Base-by-base conservation (phyloP, 2,888 invertebrate species). In the Brachycybe producta region DNA sequence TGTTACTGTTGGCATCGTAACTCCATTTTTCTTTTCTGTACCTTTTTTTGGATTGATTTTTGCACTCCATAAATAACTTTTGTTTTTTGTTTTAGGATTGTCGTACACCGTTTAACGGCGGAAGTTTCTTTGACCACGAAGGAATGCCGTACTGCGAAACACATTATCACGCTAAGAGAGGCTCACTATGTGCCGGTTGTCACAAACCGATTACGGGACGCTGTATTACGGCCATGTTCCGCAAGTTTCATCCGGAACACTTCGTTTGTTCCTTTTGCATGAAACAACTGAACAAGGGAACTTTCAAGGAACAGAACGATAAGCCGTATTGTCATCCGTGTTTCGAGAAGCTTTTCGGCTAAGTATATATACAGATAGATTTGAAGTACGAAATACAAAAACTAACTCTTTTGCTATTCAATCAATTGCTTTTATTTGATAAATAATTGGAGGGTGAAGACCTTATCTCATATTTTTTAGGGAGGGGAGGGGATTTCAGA, bases 261-360 rank as follows among this genome's bases (percentile, higher is more conserved):
- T 99, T 98, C 67, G 92, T 94, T 5, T 98, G 98, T 73, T 92
- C 95, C n/a, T 99, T 95, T 73, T 99, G 98, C 65, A 75, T 94
- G 56, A 84, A 92, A 64, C 95, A 95, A 67, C 76, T 99, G 59
- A 97, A 95, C 71, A 97, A 97, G 67, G 97, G 97, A 61, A 98
- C 97, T 1, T 98, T 98, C 71, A 99, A 98, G 68, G 98, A 98
- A 68, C 94, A 95, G 66, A 92, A 92, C 66, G 91, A 94, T 63
- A 94, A 95, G 66, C 97, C 98, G 1, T 99, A 97, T 70, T 98
- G 98, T 69, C 97, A 98, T 67, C 76, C 78, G 54, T 98, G 97
- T 71, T 98, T 97, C 67, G 92, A 94, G 57, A 95, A 94, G 66
- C 76, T 98, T 34, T 98, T 94, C 65, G 90, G 92, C 57, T 92